These are phyloP conservation scores for Peromyscus maniculatus DNA, from an alignment of 2,113 vertebrate genomes.

Conservation along the genomic window DNA sequence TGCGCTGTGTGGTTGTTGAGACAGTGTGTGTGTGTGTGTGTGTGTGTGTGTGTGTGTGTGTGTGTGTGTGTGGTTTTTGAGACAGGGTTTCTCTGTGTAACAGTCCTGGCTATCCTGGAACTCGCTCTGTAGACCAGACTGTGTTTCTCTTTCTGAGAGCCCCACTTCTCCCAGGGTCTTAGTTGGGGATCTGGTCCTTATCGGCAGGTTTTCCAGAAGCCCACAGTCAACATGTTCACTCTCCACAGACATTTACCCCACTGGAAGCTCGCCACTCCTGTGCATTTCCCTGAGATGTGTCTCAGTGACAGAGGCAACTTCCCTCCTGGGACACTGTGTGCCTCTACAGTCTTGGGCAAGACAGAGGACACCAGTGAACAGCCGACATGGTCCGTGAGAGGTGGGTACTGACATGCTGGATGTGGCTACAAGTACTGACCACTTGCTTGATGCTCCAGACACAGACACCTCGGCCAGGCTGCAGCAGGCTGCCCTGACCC, in stretches of 20 bases:
- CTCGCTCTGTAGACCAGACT: not conserved
- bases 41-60: too few relatives aligned
- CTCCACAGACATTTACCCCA: constrained; percentile 89
- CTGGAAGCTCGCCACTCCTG: constrained; percentile 88
- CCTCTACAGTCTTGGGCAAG: constrained; percentile 91
- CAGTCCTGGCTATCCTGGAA: not conserved
- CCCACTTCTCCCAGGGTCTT: not conserved
- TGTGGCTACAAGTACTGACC: not conserved
- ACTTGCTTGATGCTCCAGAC: constrained; percentile 81
- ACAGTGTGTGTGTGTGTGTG: too few relatives aligned
- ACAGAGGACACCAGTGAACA: constrained; percentile 85
- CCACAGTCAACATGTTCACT: constrained; percentile 85
- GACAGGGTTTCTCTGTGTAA: not conserved
- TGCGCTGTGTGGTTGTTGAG: too few relatives aligned
- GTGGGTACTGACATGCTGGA: not conserved
- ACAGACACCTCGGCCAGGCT: constrained; percentile 84
- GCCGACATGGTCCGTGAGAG: not conserved
- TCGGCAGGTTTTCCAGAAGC: constrained; percentile 90
- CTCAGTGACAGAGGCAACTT: constrained; percentile 85
- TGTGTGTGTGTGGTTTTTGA: not conserved
- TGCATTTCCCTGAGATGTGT: constrained; percentile 80
- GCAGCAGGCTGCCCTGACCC: constrained; percentile 89
- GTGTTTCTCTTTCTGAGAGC: not conserved
- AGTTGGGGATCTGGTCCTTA: constrained; percentile 71
- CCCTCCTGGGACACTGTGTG: constrained; percentile 85